Evolutionary conservation across 2,888 invertebrate genomes (phyloP).

Genomic region (Charanyca ferruginea): DNA sequence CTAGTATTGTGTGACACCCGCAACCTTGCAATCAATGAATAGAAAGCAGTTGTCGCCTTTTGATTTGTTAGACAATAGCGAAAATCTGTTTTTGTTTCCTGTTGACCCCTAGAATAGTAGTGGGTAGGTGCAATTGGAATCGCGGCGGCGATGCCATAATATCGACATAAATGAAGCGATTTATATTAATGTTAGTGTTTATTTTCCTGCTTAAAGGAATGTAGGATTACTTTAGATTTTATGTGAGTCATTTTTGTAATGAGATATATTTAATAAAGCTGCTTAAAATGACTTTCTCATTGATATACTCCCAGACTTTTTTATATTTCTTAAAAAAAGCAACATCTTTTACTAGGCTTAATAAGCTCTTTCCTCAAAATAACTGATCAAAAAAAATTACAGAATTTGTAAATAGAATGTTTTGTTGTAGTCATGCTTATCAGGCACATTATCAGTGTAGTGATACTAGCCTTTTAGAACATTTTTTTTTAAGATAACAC

Average conservation of each 20-base stretch:
- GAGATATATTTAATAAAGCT: constrained; percentile 1
- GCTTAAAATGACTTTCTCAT: constrained; percentile 1
- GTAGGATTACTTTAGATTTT: constrained; percentile 8
- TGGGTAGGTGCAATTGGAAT: constrained; percentile 34
- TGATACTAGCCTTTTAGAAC: constrained; percentile 29
- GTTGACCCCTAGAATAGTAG: constrained; percentile 59
- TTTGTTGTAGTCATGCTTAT: constrained; percentile 44
- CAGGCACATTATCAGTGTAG: constrained; percentile 44
- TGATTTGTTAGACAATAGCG: constrained; percentile 81
- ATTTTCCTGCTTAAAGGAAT: constrained; percentile 51
- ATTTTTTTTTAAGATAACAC: constrained; percentile 31
- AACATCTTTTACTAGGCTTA: background rate
- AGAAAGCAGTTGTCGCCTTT: constrained; percentile 85
- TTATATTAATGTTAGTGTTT: constrained; percentile 25
- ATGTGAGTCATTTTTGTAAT: constrained; percentile 27
- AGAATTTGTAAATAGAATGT: constrained; percentile 53
- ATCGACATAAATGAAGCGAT: constrained; percentile 39
- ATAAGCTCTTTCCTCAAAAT: background rate
- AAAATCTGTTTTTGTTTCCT: constrained; percentile 81
- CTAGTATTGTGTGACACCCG: constrained; percentile 84
- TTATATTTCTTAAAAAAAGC: constrained; percentile 7
- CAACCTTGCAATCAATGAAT: constrained; percentile 86
- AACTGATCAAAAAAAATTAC: constrained; percentile 39
- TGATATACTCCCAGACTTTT: background rate
- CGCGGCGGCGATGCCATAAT: constrained; percentile 36